Base-by-base conservation (phyloP, 2,113 vertebrate species). In the Ptilonorhynchus violaceus region DNA sequence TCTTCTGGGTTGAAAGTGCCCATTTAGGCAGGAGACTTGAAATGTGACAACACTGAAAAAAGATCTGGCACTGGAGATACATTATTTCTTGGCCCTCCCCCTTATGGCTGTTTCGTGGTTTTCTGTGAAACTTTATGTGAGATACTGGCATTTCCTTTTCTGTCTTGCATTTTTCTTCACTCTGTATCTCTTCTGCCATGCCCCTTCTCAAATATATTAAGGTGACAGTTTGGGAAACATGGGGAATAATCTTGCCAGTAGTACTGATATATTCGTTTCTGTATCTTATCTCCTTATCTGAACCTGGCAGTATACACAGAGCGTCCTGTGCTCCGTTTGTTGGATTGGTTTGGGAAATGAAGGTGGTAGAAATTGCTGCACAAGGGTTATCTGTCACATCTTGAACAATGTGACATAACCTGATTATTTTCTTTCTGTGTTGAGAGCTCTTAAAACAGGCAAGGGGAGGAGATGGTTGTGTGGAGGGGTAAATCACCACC, bases 301-400 rank as follows among this genome's bases (percentile, higher is more conserved):
- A 90, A 53, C 49, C 58, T 85, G 74, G n/a, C 63, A 41, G 41
- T 14, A 2, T 13, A 31, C 39, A 33, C 49, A 20, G 82, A 23
- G 37, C 0, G 0, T 67, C 27, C 62, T 44, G 33, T 41, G 52
- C 6, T 2, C 66, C 85, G 0, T 74, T 68, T 79, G 47, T 79
- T 76, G 85, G 49, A 21, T 60, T 85, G 78, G 15, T 82, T 85
- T 95, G 85, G 85, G 79, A 95, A 76, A 63, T 52, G 74, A 41
- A 47, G 58, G 82, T 52, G 53, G 31, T 33, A 60, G 70, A 82
- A 83, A 60, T n/a, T 10, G 2, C 75, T 53, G 50, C 62, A 31
- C 25, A 2, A 80, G 67, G 42, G 24, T 88, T 73, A 62, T 76
- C 85, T 53, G 31, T 66, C 62, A 73, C 37, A 62, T 69, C 88